Evolutionary conservation across 2,113 vertebrate species (phyloP), one percentile per base, ranked within the genome.

Genomic region (Dasyornis broadbenti): DNA sequence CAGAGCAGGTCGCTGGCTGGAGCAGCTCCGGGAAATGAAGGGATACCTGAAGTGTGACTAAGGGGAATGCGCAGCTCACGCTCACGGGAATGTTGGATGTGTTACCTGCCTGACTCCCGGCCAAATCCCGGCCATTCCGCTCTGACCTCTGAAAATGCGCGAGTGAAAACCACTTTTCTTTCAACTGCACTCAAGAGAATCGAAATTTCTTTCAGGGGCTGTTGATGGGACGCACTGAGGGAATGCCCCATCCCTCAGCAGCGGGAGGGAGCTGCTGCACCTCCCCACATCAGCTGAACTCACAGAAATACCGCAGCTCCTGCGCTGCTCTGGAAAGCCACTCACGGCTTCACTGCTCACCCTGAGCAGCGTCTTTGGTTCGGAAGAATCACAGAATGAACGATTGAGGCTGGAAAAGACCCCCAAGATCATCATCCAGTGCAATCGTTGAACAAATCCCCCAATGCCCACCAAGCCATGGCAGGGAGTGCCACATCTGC

Each of bases 11-110:
- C 24, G 1, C 45, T 60, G 84, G 73, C 82, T 84, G 79, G 54
- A 66, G 93, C 54, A 86, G 86, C 92, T 92, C 80, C 2, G 7
- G 86, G 91, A 65, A 84, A 92, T 76, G 35, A 91, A 97, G 82
- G 63, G 86, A 95, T 93, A 75, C 82, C 91, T 93, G 71, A 63
- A 42, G 82, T n/a, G 84, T 97, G 96, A 96, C 78, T 88, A 90
- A 82, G 95, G 94, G 86, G 66, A 89, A 89, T 49, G 42, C 19
- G 23, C 35, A 87, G 42, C 24, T 68, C 79, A 73, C 37, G 61
- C 28, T 89, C n/a, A 16, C 3, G 53, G 75, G 59, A 53, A 50
- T 40, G 78, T 8, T 10, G 14, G 22, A 24, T 64, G 84, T 89
- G 66, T 94, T 91, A 94, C 77, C 89, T 79, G 44, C 49, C 83